These are phyloP conservation scores for Hemistola chrysoprasaria DNA, from an alignment of 2,888 invertebrate species.

Conservation along the genomic window DNA sequence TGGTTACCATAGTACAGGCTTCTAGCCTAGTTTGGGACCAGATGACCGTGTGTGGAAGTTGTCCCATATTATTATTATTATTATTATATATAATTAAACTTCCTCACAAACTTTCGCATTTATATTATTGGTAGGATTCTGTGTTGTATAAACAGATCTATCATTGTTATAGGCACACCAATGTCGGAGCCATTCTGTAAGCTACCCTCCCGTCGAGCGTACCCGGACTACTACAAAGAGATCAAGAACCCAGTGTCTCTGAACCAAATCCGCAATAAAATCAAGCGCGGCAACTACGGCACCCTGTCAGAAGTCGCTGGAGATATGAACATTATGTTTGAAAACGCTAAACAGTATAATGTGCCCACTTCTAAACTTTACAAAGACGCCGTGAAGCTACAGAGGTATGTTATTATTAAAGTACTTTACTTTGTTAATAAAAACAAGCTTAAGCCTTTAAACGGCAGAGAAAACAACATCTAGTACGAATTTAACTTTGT, in stretches of 20 bases:
- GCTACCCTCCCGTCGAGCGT: slow-evolving; percentile 93
- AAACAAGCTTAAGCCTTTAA: too few species aligned
- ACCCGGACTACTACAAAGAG: slow-evolving; percentile 98
- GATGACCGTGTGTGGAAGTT: too few species aligned
- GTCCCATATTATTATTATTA: too few species aligned
- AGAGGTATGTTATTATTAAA: slow-evolving; percentile 84
- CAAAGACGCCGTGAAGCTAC: slow-evolving; percentile 92
- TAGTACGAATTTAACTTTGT: too few species aligned
- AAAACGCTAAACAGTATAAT: slow-evolving; percentile 96
- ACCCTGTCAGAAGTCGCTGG: slow-evolving; percentile 94
- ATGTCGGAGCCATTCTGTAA: slow-evolving; percentile 96
- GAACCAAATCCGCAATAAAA: slow-evolving; percentile 93
- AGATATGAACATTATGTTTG: slow-evolving; percentile 98
- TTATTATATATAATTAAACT: too few species aligned
- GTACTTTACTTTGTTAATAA: too few species aligned
- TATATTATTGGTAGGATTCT: too few species aligned
- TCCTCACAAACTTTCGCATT: too few species aligned
- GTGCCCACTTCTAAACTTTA: slow-evolving; percentile 89
- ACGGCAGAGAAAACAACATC: too few species aligned
- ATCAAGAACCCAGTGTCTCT: slow-evolving; percentile 98
- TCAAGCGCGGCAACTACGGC: slow-evolving; percentile 91
- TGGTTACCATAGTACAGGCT: too few species aligned
- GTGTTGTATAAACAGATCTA: too few species aligned
- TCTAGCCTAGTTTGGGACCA: too few species aligned
- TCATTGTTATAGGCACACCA: slow-evolving; percentile 87